Evolutionary conservation across 2,113 vertebrate species (phyloP).

Genomic region (Reinhardtius hippoglossoides): DNA sequence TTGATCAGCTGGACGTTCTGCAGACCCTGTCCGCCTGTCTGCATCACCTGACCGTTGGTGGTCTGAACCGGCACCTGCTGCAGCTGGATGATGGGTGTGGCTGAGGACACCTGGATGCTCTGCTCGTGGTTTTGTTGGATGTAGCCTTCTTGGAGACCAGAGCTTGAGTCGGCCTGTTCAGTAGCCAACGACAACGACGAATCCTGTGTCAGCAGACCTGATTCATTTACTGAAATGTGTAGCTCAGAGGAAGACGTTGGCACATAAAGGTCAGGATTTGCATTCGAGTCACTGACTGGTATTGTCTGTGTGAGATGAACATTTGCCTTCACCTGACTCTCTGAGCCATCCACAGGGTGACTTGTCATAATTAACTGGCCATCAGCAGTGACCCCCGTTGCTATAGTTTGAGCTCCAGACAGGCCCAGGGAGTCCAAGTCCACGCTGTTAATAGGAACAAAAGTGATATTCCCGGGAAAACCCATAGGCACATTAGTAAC

Average conservation of each 20-base stretch:
- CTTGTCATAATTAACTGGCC: constrained; percentile 94
- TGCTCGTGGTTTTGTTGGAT: constrained; percentile 93
- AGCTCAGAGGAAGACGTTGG: constrained; percentile 95
- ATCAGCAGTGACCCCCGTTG: constrained; percentile 95
- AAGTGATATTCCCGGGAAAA: constrained; percentile 97
- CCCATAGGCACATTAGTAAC: constrained; percentile 97
- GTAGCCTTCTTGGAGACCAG: constrained; percentile 93
- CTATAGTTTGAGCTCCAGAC: constrained; percentile 96
- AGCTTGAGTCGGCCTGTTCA: constrained; percentile 86
- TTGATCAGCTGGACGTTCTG: constrained; percentile 98
- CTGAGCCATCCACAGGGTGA: constrained; percentile 90
- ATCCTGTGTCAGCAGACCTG: constrained; percentile 91
- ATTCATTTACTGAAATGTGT: constrained; percentile 89
- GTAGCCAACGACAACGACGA: constrained; percentile 83
- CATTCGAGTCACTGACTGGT: constrained; percentile 85
- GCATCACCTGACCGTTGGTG: constrained; percentile 92
- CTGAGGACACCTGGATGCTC: constrained; percentile 90
- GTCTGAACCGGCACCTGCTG: constrained; percentile 92
- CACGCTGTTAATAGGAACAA: constrained; percentile 98
- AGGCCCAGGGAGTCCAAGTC: constrained; percentile 98
- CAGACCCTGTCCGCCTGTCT: constrained; percentile 88
- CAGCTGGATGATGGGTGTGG: constrained; percentile 93
- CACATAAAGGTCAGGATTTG: constrained; percentile 95
- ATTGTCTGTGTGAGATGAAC: constrained; percentile 92
- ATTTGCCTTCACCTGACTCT: constrained; percentile 90